phyloP scores from a whole-genome alignment of 2,113 vertebrate species.

The Mesoclemmys tuberculata region DNA sequence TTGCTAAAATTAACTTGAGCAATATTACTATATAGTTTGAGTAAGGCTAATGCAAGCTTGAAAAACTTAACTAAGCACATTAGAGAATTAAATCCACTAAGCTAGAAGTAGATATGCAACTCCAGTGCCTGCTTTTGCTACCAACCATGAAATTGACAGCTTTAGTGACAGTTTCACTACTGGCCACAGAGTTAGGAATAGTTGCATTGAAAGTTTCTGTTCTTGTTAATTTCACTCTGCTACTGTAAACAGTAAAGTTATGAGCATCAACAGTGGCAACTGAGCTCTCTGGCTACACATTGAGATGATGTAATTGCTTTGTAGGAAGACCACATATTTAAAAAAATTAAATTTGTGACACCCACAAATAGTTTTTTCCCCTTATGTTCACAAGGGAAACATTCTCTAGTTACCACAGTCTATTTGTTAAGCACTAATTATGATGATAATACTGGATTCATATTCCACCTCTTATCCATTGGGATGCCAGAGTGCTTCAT shows the following conservation, averaged over 20 bases:
- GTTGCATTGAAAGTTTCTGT: neutral
- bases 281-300: neutral
- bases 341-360: neutral
- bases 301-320: neutral
- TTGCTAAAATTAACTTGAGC: neutral
- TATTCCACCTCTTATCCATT: neutral
- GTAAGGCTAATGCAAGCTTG: neutral
- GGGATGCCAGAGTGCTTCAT: neutral
- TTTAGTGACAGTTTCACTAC: neutral
- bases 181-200: neutral
- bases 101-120: neutral
- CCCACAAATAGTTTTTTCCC: neutral
- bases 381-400: neutral
- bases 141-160: too few relatives aligned
- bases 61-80: neutral
- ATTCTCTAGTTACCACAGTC: neutral
- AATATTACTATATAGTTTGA: neutral
- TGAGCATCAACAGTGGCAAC: neutral
- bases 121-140: neutral
- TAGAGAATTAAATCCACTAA: neutral
- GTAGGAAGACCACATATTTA: neutral
- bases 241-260: neutral
- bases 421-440: neutral
- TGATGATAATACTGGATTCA: neutral
- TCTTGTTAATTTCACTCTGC: neutral